Evolutionary conservation across 2,797 vertebrate genomes (phyloP).

Genomic region (Sebastes melanostomus): DNA sequence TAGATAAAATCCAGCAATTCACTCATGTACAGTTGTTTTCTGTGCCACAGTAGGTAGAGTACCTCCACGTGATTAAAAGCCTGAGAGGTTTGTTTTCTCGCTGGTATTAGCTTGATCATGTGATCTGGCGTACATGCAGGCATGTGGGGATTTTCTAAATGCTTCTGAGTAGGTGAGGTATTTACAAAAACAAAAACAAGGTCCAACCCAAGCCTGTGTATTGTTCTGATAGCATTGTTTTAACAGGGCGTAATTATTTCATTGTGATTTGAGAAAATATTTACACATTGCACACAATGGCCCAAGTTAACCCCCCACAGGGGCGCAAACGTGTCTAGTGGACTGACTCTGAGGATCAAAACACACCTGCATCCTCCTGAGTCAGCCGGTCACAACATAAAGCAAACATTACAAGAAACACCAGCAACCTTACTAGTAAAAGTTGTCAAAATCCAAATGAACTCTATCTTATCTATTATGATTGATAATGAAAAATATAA

Average conservation of each 20-base stretch:
- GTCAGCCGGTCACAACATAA: constrained; percentile 4
- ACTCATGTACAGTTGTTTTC: not conserved
- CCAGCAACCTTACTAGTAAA: not conserved
- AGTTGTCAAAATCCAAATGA: not conserved
- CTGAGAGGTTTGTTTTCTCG: constrained; percentile 37
- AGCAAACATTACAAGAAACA: constrained; percentile 7
- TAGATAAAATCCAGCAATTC: not conserved
- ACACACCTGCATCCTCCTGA: not conserved
- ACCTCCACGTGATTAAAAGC: constrained; percentile 28
- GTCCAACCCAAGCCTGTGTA: not conserved
- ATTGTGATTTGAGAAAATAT: not conserved
- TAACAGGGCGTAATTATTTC: not conserved
- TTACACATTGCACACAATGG: not conserved
- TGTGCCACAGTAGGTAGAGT: not conserved
- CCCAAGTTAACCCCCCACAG: not conserved
- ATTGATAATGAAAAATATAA: not conserved
- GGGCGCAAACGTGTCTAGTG: not conserved
- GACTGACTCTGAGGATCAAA: not conserved
- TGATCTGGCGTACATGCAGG: not conserved
- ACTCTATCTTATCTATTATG: not conserved
- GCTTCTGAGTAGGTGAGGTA: not conserved
- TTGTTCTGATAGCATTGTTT: not conserved
- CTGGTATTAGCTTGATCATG: not conserved
- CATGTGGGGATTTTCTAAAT: not conserved
- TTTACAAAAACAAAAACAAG: not conserved